These are phyloP conservation scores for Xestia xanthographa DNA, from an alignment of 2,888 invertebrate species.

Conservation along the genomic window DNA sequence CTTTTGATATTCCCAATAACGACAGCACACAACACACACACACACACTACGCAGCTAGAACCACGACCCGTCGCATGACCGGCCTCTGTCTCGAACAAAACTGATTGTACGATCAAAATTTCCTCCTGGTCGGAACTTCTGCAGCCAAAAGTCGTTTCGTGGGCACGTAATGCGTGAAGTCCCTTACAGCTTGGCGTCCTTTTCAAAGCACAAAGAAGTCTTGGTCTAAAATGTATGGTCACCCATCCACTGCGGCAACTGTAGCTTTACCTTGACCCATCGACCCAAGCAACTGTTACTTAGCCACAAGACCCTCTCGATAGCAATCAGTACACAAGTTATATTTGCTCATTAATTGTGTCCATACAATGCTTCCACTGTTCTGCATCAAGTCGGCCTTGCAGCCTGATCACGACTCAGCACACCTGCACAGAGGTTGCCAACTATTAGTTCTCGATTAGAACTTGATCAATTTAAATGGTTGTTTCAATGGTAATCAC, in stretches of 20 bases:
- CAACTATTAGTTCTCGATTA: slow-evolving; percentile 47
- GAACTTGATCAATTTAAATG: slow-evolving; percentile 43
- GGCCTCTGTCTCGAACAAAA: background rate
- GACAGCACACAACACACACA: background rate
- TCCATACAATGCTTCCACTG: slow-evolving; percentile 73
- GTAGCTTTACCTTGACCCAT: slow-evolving; percentile 24
- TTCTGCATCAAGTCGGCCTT: slow-evolving; percentile 76
- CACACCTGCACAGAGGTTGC: slow-evolving; percentile 73
- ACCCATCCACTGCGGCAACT: background rate
- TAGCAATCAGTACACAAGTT: slow-evolving; percentile 54
- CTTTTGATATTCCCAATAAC: background rate
- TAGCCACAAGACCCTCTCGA: slow-evolving; percentile 39
- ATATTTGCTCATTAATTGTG: slow-evolving; percentile 71
- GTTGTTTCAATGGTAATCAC: slow-evolving; percentile 34
- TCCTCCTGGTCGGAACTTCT: background rate
- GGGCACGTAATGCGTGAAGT: background rate
- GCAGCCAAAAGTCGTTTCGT: background rate
- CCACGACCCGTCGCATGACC: background rate
- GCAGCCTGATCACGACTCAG: slow-evolving; percentile 78
- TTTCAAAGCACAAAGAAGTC: background rate
- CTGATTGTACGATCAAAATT: background rate
- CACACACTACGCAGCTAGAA: background rate
- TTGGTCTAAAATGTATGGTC: background rate
- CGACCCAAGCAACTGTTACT: slow-evolving; percentile 14
- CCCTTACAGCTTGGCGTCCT: background rate